Evolutionary conservation across 2,888 invertebrate genomes (phyloP).

Genomic region (Resseliella maxima): DNA sequence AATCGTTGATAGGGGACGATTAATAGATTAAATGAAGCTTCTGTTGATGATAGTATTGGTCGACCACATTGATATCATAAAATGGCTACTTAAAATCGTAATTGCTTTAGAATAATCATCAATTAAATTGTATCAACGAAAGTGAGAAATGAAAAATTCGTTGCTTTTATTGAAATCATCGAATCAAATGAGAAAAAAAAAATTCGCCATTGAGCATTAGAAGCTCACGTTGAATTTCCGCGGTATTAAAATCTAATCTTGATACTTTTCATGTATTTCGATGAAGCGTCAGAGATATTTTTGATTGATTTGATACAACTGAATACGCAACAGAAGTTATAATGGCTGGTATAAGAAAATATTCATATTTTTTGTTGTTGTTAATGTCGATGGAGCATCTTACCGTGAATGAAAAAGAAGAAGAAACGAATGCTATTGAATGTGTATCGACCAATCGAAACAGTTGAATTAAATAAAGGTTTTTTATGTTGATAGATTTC

Average conservation of each 20-base stretch:
- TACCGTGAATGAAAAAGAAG: neutral
- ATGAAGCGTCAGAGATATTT: neutral
- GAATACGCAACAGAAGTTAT: conserved; percentile 32
- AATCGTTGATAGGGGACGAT: too few species aligned
- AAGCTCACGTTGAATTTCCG: neutral
- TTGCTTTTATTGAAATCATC: neutral
- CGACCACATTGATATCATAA: neutral
- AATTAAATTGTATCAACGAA: neutral
- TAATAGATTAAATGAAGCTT: too few species aligned
- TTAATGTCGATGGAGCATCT: neutral
- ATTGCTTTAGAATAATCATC: neutral
- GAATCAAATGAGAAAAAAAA: neutral
- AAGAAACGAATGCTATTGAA: neutral
- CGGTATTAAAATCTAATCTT: conserved; percentile 2
- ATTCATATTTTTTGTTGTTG: neutral
- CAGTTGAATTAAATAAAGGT: conserved; percentile 44
- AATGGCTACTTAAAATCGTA: neutral
- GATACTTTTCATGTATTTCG: neutral
- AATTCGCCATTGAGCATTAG: neutral
- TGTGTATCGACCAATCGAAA: conserved; percentile 43
- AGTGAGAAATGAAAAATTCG: neutral
- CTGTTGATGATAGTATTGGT: neutral
- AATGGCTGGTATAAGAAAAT: conserved; percentile 4
- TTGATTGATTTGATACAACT: conserved; percentile 35
- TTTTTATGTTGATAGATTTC: conserved; percentile 31